Percentiles rank a stretch among this genome's conserved stretches.
These are phyloP conservation scores for Anagrus nilaparvatae DNA, from an alignment of 1,140 invertebrate species.

Conservation along the genomic window DNA sequence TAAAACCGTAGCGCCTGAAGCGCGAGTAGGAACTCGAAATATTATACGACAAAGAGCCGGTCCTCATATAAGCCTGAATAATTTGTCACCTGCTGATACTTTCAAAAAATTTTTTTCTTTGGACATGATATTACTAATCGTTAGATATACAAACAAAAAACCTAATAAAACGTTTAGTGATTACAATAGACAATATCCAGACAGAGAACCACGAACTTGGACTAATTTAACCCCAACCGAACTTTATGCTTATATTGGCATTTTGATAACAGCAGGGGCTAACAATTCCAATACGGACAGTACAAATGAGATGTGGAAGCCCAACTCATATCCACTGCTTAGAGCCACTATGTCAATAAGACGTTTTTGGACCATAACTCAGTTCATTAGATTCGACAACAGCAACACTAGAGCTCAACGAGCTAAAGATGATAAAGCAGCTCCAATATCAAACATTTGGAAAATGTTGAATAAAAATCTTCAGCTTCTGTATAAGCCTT, in stretches of 20 bases:
- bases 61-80: slow-evolving; percentile 13
- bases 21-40: too few relatives aligned
- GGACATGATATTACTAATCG: slow-evolving; percentile 20
- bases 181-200: slow-evolving; percentile 18
- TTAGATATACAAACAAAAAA: slow-evolving; percentile 22
- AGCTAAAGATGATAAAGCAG: slow-evolving; percentile 24
- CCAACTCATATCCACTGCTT: slow-evolving; percentile 11
- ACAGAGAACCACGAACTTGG: slow-evolving; percentile 3
- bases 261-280: slow-evolving; percentile 13
- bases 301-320: slow-evolving; percentile 14
- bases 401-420: slow-evolving; percentile 19
- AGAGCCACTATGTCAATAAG: slow-evolving; percentile 19
- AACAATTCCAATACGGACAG: slow-evolving; percentile 15
- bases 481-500: slow-evolving; percentile 13
- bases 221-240: slow-evolving; percentile 8
- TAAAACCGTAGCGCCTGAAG: too few relatives aligned
- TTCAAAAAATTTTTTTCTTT: slow-evolving; percentile 17
- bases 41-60: slow-evolving; percentile 18
- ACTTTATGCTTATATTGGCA: slow-evolving; percentile 16
- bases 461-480: slow-evolving; percentile 22
- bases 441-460: slow-evolving; percentile 26
- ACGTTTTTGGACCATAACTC: slow-evolving; percentile 22
- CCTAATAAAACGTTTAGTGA: slow-evolving; percentile 11
- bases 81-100: slow-evolving; percentile 13
- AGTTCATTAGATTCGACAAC: slow-evolving; percentile 27